Percentiles rank a stretch among this genome's conserved stretches.
Evolutionary conservation across 37 sponge, comb jelly and placozoan species (phyloP).

Genomic region (Ephydatia muelleri): DNA sequence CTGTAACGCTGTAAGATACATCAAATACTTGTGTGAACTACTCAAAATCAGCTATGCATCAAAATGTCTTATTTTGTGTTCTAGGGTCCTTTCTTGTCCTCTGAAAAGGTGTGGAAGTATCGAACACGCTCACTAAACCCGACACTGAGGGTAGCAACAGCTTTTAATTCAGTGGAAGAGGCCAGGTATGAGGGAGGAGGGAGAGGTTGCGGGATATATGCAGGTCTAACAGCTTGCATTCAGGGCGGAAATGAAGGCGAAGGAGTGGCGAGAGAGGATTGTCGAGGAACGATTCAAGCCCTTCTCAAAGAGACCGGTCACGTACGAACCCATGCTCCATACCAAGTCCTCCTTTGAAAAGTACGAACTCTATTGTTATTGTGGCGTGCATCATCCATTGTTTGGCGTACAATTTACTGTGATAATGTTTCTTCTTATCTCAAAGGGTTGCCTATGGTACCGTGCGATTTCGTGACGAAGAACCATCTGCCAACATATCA

Average conservation of each 20-base stretch:
- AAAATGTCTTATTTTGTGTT: too few relatives aligned
- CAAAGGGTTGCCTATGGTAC: constrained; percentile 44
- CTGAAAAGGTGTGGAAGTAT: constrained; percentile 61
- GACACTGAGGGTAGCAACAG: constrained; percentile 64
- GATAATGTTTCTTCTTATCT: neutral
- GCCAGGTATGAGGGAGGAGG: constrained; percentile 36
- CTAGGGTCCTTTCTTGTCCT: constrained; percentile 65
- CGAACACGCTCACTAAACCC: constrained; percentile 49
- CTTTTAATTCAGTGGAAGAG: constrained; percentile 60
- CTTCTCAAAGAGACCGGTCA: constrained; percentile 12
- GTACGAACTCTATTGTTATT: neutral
- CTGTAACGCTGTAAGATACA: too few relatives aligned
- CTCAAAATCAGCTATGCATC: too few relatives aligned
- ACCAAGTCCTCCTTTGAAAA: constrained; percentile 34
- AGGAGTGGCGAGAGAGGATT: constrained; percentile 52
- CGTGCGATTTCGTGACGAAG: constrained; percentile 44
- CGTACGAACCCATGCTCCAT: constrained; percentile 34
- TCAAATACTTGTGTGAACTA: too few relatives aligned
- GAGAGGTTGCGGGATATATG: constrained; percentile 3
- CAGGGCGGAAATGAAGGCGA: constrained; percentile 46
- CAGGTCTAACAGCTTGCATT: neutral
- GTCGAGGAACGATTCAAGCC: constrained; percentile 53
- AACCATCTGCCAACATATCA: neutral
- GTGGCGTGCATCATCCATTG: neutral
- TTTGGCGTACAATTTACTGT: neutral